Base-by-base conservation (phyloP, 2,888 invertebrate genomes). In the Eristalis tenax region DNA sequence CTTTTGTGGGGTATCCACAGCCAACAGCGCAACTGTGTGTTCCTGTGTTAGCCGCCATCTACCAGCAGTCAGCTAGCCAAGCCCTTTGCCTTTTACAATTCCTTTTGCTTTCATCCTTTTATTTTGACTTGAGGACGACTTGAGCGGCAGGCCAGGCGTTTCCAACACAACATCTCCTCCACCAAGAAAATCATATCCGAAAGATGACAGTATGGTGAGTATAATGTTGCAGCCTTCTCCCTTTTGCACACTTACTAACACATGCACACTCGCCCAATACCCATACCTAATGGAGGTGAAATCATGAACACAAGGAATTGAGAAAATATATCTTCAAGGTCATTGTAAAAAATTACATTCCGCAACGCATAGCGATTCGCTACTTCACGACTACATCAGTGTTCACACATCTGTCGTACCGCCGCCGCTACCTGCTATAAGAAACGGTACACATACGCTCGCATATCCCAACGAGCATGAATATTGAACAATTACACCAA, bases 321-420 rank as follows among this genome's bases (percentile, higher is more conserved):
- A 71, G 68, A 83, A 76, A 87, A 87, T 80, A 79, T 76, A 73
- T 82, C 81, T 81, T 84, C 89, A 89, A 89, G 89, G 89, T 89
- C 89, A 89, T 88, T 89, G 89, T 82, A 84, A 88, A 88, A 85
- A 86, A 82, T 88, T 84, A 88, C 89, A 89, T 83, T 85, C 87
- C 87, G 70, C 75, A 83, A 87, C 87, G 83, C 87, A 83, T 87
- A 76, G 50, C 73, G 79, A 79, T 80, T 80, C 43, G 50, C 73
- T 75, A 68, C 73, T 40, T 75, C 66, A 78, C 66, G 50, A 76
- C 76, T 65, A 82, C 76, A 74, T 56, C 66, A 50, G 43, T 43
- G 28, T 68, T 68, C 70, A 87, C 64, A 83, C 87, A 77, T 71
- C 76, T 83, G 71, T 28, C 71, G 65, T 8, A 18, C 18, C 50